Conservation (phyloP, 2,888 invertebrate species). For the Subacronicta megacephala region DNA sequence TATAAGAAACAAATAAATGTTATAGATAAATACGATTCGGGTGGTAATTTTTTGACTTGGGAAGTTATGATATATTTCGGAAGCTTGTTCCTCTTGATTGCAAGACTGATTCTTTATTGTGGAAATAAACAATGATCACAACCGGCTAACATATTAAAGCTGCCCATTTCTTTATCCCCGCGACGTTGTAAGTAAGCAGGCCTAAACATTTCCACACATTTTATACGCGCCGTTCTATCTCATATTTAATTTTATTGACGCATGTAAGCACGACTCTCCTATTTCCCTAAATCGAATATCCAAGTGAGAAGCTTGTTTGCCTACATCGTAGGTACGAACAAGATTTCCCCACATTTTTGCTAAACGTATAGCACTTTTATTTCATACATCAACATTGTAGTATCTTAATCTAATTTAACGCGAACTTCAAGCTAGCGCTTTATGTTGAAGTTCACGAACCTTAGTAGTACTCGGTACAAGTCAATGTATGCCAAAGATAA, state of each 20-base stretch:
- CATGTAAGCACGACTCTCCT: constrained; percentile 49
- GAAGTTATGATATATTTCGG: too few relatives aligned
- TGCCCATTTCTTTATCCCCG: constrained; percentile 25
- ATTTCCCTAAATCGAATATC: constrained; percentile 61
- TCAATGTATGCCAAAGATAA: constrained; percentile 53
- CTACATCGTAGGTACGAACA: constrained; percentile 48
- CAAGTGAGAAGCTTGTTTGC: constrained; percentile 56
- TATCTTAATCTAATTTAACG: constrained; percentile 40
- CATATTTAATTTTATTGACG: constrained; percentile 51
- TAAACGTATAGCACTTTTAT: constrained; percentile 44
- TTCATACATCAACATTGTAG: constrained; percentile 38
- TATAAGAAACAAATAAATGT: too few relatives aligned
- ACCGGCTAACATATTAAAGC: constrained; percentile 39
- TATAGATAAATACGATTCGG: too few relatives aligned
- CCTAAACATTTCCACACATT: constrained; percentile 29
- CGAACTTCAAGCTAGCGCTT: constrained; percentile 29
- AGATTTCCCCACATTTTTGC: constrained; percentile 33
- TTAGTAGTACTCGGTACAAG: constrained; percentile 44
- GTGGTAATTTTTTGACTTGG: too few relatives aligned
- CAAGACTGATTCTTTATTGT: too few relatives aligned
- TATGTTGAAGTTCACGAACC: constrained; percentile 45
- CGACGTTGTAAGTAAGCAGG: constrained; percentile 17
- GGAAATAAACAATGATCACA: constrained; percentile 41
- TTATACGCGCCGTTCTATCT: constrained; percentile 34
- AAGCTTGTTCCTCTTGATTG: too few relatives aligned